Evolutionary conservation across 1,140 invertebrate species (phyloP).

Genomic region (Neodiprion pinetum): DNA sequence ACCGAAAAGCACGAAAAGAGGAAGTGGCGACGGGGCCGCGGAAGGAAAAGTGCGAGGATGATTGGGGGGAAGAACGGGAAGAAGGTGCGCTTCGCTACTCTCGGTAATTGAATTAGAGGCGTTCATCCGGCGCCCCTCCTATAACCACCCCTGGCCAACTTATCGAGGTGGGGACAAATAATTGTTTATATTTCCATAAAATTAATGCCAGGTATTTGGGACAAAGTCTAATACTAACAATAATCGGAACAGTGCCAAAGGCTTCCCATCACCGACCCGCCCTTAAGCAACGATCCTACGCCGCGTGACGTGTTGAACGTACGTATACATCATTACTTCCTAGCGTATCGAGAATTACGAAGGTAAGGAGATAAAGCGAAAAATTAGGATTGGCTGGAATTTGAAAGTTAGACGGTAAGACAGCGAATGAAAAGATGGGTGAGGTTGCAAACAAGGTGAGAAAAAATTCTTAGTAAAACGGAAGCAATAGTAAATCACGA

Average conservation of each 20-base stretch:
- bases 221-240: slow-evolving; percentile 24
- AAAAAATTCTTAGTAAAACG: too few relatives aligned
- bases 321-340: too few relatives aligned
- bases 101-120: slow-evolving; percentile 25
- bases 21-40: slow-evolving; percentile 14
- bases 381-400: too few relatives aligned
- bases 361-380: too few relatives aligned
- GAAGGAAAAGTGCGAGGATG: slow-evolving; percentile 14
- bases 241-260: neutral
- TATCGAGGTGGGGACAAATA: slow-evolving; percentile 19
- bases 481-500: too few relatives aligned
- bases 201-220: slow-evolving; percentile 19
- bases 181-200: slow-evolving; percentile 34
- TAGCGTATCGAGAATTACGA: too few relatives aligned
- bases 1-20: neutral
- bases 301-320: too few relatives aligned
- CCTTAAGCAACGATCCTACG: too few relatives aligned
- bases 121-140: neutral
- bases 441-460: too few relatives aligned
- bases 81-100: slow-evolving; percentile 13
- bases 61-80: slow-evolving; percentile 8
- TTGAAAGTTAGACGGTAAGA: too few relatives aligned
- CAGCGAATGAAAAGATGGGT: too few relatives aligned
- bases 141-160: neutral
- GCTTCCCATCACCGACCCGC: too few relatives aligned